Percentiles rank a stretch among this genome's conserved stretches.
Evolutionary conservation across 2,888 invertebrate genomes (phyloP).

Genomic region (Belgica antarctica): DNA sequence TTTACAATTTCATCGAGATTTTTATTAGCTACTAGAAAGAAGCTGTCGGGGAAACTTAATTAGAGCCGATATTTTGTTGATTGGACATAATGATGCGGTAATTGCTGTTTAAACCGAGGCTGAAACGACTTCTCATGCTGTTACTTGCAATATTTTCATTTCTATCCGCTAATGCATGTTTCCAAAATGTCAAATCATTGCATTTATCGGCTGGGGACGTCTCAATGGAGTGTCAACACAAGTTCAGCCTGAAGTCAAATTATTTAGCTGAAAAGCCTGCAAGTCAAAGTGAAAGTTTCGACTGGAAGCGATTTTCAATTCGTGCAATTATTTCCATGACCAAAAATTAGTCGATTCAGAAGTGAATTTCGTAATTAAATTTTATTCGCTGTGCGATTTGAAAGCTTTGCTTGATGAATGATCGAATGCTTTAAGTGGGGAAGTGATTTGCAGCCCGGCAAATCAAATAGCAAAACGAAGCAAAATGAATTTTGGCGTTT

Average conservation of each 20-base stretch:
- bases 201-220: neutral
- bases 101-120: neutral
- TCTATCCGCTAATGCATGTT: neutral
- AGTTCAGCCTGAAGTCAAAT: too few species aligned
- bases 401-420: neutral
- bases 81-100: slow-evolving; percentile 1
- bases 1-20: neutral
- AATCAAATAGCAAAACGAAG: slow-evolving; percentile 4
- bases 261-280: too few species aligned
- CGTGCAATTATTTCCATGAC: too few species aligned
- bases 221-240: neutral
- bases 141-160: neutral
- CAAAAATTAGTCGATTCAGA: neutral
- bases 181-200: neutral
- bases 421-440: neutral
- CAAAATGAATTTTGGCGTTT: slow-evolving; percentile 2
- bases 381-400: neutral
- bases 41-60: slow-evolving; percentile 29
- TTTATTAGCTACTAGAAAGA: slow-evolving; percentile 14
- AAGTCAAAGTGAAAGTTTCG: slow-evolving; percentile 4
- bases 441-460: neutral
- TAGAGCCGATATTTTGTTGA: neutral
- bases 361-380: slow-evolving; percentile 16
- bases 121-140: neutral
- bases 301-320: neutral